phyloP scores from a whole-genome alignment of 2,888 invertebrate genomes.

The Oithona nana region DNA sequence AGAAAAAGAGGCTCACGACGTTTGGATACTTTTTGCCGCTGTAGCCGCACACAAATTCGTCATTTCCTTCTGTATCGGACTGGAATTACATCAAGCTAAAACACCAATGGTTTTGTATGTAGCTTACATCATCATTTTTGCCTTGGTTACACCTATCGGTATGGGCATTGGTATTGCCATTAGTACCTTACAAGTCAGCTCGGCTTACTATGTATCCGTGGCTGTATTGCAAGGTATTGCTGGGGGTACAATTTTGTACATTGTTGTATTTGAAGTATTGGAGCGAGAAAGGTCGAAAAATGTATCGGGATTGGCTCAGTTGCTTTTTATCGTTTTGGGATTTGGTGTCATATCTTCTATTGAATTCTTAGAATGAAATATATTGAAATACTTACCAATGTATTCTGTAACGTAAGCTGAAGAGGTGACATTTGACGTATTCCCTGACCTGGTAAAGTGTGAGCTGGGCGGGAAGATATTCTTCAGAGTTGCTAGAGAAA shows the following conservation, averaged over 20 bases:
- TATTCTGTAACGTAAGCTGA: conserved; percentile 51
- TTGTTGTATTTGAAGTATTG: conserved; percentile 9
- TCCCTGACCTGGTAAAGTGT: conserved; percentile 40
- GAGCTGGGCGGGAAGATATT: conserved; percentile 47
- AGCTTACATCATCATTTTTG: background rate
- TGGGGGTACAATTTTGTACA: conserved; percentile 8
- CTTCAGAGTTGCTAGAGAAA: conserved; percentile 56
- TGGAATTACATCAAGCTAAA: conserved; percentile 51
- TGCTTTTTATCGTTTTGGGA: background rate
- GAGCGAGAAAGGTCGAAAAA: conserved; percentile 1
- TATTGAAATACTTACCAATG: conserved; percentile 35
- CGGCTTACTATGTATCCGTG: background rate
- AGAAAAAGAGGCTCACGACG: conserved; percentile 45
- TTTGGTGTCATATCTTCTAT: background rate
- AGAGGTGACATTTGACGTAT: conserved; percentile 30
- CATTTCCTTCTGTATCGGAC: conserved; percentile 66
- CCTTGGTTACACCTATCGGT: conserved; percentile 4
- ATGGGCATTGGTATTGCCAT: conserved; percentile 8
- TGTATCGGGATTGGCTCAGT: background rate
- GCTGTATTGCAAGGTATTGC: conserved; percentile 6
- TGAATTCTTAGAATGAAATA: background rate
- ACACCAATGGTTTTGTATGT: conserved; percentile 17
- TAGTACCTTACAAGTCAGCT: background rate
- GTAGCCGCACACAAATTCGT: conserved; percentile 66
- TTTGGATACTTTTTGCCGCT: conserved; percentile 62